Evolutionary conservation across 2,113 vertebrate species (phyloP), one percentile per base, ranked within the genome.

Genomic region (Tupaia tana): DNA sequence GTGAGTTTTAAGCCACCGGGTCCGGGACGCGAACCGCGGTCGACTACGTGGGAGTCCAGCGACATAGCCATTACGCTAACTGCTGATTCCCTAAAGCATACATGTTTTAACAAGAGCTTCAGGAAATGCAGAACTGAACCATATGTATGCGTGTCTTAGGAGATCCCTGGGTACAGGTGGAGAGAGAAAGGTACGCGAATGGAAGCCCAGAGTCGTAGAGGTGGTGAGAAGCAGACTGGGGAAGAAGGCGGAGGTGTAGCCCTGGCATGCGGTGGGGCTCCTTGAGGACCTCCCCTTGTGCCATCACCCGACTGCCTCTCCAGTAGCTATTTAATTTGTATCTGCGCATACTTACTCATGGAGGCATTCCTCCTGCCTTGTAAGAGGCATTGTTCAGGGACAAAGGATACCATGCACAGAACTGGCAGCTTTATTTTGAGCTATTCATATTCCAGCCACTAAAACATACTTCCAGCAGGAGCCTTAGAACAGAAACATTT

Each of bases 41-140:
- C 3, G 3, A 43, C 43, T 43, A 43, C 43, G 6, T 43, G 43
- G 43, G 43, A 43, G 43, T 43, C 43, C 43, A 43, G 43, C 6
- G 43, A 43, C 43, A 43, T 43, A 43, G 43, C 43, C 43, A 43
- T 43, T 43, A 43, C 43, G 43, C 43, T 6, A 43, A 43, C 43
- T 43, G 43, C 43, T 43, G 43, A 4, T 43, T n/a, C n/a, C n/a
- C n/a, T 43, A 43, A 43, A 43, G 43, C 43, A 43, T 43, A 43
- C 3, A 6, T 43, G 43, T 89, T 96, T 94, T 29, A 78, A 87
- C 89, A 95, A 85, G 88, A 34, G 29, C 67, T 95, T 96, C 34
- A 56, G 59, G 34, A 74, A 90, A 70, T 58, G 16, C 19, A 94
- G 64, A 70, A 25, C 15, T 75, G 31, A 94, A 34, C 63, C 61